Evolutionary conservation across 2,888 invertebrate genomes (phyloP).

Genomic region (Drosophila barbarae): DNA sequence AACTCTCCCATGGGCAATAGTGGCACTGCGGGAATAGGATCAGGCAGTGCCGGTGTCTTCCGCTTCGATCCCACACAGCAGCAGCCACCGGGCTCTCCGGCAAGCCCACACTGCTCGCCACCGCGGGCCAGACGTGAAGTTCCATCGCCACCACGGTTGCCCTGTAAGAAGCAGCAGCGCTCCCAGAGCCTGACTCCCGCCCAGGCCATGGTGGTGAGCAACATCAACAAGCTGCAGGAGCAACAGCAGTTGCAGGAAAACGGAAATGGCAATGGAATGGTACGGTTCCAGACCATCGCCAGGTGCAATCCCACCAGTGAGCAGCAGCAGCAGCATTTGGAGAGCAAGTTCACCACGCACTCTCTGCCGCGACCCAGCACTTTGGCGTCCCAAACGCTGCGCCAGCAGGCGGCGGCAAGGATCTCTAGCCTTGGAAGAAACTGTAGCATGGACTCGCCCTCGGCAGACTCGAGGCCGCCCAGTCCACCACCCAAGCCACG

Average conservation of each 20-base stretch:
- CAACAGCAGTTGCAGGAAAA: slow-evolving; percentile 79
- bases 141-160: slow-evolving; percentile 81
- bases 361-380: slow-evolving; percentile 81
- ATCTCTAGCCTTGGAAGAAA: slow-evolving; percentile 71
- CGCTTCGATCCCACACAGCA: slow-evolving; percentile 75
- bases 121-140: slow-evolving; percentile 81
- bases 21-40: slow-evolving; percentile 65
- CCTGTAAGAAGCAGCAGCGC: slow-evolving; percentile 84
- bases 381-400: slow-evolving; percentile 79
- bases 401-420: slow-evolving; percentile 81
- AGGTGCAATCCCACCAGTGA: slow-evolving; percentile 74
- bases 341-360: slow-evolving; percentile 82
- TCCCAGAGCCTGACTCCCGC: slow-evolving; percentile 89
- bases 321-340: slow-evolving; percentile 62
- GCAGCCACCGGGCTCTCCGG: slow-evolving; percentile 46
- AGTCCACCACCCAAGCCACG: slow-evolving; percentile 84
- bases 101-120: slow-evolving; percentile 82
- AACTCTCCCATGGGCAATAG: slow-evolving; percentile 75
- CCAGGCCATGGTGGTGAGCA: slow-evolving; percentile 78
- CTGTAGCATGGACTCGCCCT: slow-evolving; percentile 81
- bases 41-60: slow-evolving; percentile 40
- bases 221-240: slow-evolving; percentile 63
- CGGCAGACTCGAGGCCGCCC: slow-evolving; percentile 81
- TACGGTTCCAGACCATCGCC: slow-evolving; percentile 77
- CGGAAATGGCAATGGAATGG: slow-evolving; percentile 62